Conservation (phyloP, 2,888 invertebrate species). For the Macaria notata region DNA sequence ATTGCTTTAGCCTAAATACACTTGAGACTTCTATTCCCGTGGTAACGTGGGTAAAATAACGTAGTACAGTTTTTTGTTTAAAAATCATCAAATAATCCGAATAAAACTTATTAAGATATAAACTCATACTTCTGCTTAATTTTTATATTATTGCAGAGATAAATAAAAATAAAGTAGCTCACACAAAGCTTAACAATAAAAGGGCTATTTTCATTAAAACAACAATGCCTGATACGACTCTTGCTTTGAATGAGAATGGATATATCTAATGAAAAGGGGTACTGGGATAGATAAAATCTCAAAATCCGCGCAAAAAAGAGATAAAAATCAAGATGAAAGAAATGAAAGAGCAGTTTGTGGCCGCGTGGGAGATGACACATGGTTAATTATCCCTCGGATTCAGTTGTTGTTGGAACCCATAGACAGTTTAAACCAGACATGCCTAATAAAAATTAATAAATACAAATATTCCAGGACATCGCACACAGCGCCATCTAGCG, state of each 20-base stretch:
- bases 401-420: conserved; percentile 31
- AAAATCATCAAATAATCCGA: too few relatives aligned
- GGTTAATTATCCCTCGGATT: conserved; percentile 58
- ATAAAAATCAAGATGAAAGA: conserved; percentile 45
- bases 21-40: too few relatives aligned
- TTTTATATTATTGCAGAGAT: too few relatives aligned
- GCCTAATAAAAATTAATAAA: too few relatives aligned
- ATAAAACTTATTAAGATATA: too few relatives aligned
- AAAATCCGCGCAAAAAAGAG: conserved; percentile 38
- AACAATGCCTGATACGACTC: neutral
- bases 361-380: conserved; percentile 59
- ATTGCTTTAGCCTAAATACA: too few relatives aligned
- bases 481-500: too few relatives aligned
- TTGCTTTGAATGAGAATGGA: conserved; percentile 30
- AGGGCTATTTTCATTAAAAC: neutral
- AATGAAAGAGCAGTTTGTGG: conserved; percentile 40
- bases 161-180: too few relatives aligned
- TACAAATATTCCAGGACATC: too few relatives aligned
- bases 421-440: neutral
- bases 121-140: too few relatives aligned
- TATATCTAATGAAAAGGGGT: conserved; percentile 31
- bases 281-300: conserved; percentile 42
- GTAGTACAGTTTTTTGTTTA: too few relatives aligned
- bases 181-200: neutral
- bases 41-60: too few relatives aligned